Base-by-base conservation (phyloP, 2,797 vertebrate species). In the Phataginus tetradactyla region DNA sequence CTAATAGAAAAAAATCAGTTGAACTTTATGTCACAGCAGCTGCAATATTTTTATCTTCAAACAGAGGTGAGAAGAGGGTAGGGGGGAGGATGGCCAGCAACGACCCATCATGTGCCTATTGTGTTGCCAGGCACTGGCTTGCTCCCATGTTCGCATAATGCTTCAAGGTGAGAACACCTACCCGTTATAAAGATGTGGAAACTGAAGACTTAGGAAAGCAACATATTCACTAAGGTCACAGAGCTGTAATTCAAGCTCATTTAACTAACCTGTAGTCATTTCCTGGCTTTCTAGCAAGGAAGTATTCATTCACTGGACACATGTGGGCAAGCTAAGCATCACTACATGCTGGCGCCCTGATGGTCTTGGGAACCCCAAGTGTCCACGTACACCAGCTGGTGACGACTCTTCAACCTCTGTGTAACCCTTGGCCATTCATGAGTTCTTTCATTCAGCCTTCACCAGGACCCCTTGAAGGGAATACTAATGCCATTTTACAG, bases 371-470 rank as follows among this genome's bases (percentile, higher is more conserved):
- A 45, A 39, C 11, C 49, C 71, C 53, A 17, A 42, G 49, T 17
- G 0, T 37, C 37, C 51, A 0, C 1, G 5, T 0, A 0, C 10
- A 10, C 0, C 0, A 1, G 25, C 23, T 20, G 8, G 18, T 8
- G 55, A 18, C 0, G 2, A 1, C 2, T 3, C 13, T 2, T 23
- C 14, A 29, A 2, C 0, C 0, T 74, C 78, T 7, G 11, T 4
- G 4, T 34, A 1, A 2, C 2, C 7, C 11, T 3, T 6, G 13
- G 17, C 8, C 10, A 1, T 13, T 61, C 12, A 2, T 3, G 15
- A 29, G 17, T 53, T 9, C 29, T 55, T 29, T 86, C 69, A 2
- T 7, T 34, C 23, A 81, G 34, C 32, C 71, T 13, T 72, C 34
- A 7, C 3, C 0, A 0, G 11, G 5, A 61, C 8, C 61, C 7